Evolutionary conservation across 2,797 vertebrate genomes (phyloP), one percentile per base, ranked within the genome.

Genomic region (Streptopelia turtur): DNA sequence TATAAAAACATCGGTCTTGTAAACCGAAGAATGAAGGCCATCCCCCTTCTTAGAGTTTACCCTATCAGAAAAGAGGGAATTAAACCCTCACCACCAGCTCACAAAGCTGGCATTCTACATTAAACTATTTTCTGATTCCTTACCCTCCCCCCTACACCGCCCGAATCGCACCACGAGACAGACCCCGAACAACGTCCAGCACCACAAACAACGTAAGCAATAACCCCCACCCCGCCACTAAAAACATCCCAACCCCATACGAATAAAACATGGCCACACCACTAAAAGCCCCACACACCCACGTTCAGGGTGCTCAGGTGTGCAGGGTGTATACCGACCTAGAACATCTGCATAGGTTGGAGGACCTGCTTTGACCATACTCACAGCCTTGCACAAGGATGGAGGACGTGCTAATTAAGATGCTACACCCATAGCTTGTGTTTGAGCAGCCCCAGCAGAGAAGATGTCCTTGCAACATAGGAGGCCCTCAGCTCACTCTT

Each of bases 331-430:
- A 6, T 14, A 16, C 43, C 1, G 4, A 64, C 21, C 47, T 47
- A 4, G 4, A 41, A 17, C 43, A 15, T 1, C 53, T n/a, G 6
- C 1, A 1, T 0, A 17, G 53, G 57, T 43, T 27, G 37, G 13
- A 55, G 50, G 60, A 11, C 15, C 43, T 65, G 47, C 65, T 63
- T 49, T 69, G 78, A 35, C 59, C 57, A 68, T 13, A 8, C 10
- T 61, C 28, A 30, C 8, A 60, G 28, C 31, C 31, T 53, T 59
- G 27, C 22, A 28, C 10, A 1, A 2, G 39, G 50, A 37, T 13
- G 13, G 69, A 47, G 11, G 69, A 68, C 0, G 1, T 49, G 52
- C n/a, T 69, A n/a, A 27, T 53, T 39, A 41, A 71, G 74, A 49
- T 39, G 16, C 35, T 81, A 49, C 1, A 1, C 24, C 47, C 20